Base-by-base conservation (phyloP, 2,888 invertebrate species). In the Chrysodeixis includens region DNA sequence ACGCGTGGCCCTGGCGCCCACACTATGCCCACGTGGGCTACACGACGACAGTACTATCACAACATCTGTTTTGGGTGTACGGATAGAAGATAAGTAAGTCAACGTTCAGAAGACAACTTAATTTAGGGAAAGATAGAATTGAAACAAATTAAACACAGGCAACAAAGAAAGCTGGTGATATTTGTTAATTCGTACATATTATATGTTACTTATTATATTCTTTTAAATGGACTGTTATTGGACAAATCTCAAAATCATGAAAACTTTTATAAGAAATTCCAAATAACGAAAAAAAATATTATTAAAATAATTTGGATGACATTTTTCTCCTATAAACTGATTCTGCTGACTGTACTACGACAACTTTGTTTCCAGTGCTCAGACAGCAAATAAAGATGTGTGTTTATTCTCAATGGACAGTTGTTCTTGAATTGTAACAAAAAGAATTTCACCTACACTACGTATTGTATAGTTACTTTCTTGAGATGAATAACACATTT, bases 1-100 rank as follows among this genome's bases (percentile, higher is more conserved):
- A 86, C 87, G 83, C 88, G 51, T 67, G 80, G 66, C 81, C 84
- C 56, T 83, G 84, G 76, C 88, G 79, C 91, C 91, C 87, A 91
- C 92, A 66, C 59, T 68, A 46, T 71, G 73, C 86, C 86, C 88
- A 89, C 88, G 85, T 75, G 74, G 69, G 75, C 70, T 69, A 74
- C 68, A 74, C 69, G 64, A 56, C 70, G 68, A 71, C 69, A 71
- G 64, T 70, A 75, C 66, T 66, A 76, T 56, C 67, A 71, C 61
- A 51, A 22, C 56, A 59, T 58, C 70, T 72, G 66, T 76, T 76
- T 77, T 16, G 74, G 68, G 63, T 67, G 64, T 66, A 51, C 32
- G 44, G 26, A 40, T 40, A 40, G 40, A n/a, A 40, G n/a, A 52
- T 8, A 18, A 18, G 46, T 46, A 16, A 46, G 46, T 16, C 46